phyloP scores from a whole-genome alignment of 2,797 vertebrate species.

The Tympanoctomys barrerae region DNA sequence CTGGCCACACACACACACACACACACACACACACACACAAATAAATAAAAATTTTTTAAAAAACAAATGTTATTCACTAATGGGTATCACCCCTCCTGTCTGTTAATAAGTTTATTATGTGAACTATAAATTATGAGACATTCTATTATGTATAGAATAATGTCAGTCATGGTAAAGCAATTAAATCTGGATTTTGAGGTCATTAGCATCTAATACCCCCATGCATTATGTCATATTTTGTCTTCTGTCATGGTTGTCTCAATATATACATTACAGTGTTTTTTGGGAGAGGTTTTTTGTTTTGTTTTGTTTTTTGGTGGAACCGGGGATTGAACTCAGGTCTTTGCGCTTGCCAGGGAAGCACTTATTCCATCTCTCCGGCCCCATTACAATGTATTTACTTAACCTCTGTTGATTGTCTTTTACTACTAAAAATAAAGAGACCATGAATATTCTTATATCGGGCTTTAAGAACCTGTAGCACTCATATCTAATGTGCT shows the following conservation, averaged over 20 bases:
- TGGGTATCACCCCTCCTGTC: neutral
- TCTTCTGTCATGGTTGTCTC: neutral
- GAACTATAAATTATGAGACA: slow-evolving; percentile 4
- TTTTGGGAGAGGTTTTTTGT: no score
- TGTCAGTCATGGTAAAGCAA: neutral
- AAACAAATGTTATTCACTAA: neutral
- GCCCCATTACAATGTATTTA: neutral
- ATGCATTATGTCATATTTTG: neutral
- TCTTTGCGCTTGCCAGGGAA: no score
- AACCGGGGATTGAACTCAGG: no score
- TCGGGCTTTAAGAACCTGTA: neutral
- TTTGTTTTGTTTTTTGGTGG: no score
- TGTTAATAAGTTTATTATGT: neutral
- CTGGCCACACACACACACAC: no score
- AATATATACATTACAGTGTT: neutral
- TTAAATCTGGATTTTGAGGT: slow-evolving; percentile 20
- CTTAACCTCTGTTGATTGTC: neutral
- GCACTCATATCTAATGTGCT: neutral
- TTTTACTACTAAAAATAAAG: neutral
- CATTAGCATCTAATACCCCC: neutral
- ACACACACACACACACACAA: no score
- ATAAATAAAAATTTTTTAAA: no score
- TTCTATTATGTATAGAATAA: neutral
- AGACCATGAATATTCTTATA: neutral
- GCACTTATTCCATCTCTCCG: no score